A percentile compares a stretch with the other conserved stretches of the same genome.
phyloP scores from a whole-genome alignment of 2,113 vertebrate species.

The Bambusicola thoracicus region DNA sequence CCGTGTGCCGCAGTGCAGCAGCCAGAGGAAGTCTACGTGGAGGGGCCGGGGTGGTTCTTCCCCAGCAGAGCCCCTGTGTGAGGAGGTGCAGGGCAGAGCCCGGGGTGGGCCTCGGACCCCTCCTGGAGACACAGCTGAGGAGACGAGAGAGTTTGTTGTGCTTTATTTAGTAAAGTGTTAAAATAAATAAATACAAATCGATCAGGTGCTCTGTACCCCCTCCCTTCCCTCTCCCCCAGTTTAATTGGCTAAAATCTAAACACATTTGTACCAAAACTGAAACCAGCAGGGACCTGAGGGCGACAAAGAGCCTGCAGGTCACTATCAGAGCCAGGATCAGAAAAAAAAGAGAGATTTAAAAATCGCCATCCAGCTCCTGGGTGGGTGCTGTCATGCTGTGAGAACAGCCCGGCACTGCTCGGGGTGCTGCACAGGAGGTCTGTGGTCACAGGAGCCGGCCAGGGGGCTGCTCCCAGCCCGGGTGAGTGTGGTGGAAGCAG shows the following conservation, averaged over 20 bases:
- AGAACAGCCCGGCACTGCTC: background rate
- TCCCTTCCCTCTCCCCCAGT: slow-evolving; percentile 78
- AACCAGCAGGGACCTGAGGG: slow-evolving; percentile 91
- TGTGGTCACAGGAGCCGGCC: background rate
- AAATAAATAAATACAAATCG: slow-evolving; percentile 99
- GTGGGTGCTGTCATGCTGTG: background rate
- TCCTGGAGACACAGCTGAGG: slow-evolving; percentile 68
- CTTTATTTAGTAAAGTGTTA: slow-evolving; percentile 99
- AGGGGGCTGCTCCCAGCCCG: background rate
- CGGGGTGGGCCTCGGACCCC: background rate
- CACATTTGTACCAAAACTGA: slow-evolving; percentile 93
- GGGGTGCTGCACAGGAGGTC: background rate
- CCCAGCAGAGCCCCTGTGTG: background rate
- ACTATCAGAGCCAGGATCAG: slow-evolving; percentile 84
- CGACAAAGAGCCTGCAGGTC: slow-evolving; percentile 89
- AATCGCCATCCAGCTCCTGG: background rate
- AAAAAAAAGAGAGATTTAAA: background rate
- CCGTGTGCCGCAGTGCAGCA: background rate
- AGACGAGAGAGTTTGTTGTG: slow-evolving; percentile 83
- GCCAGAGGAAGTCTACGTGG: background rate
- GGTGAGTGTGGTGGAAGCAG: background rate
- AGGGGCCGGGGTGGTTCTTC: background rate
- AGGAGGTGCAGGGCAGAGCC: background rate
- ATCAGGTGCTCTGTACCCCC: slow-evolving; percentile 96
- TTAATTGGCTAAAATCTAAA: slow-evolving; percentile 96